A percentile compares a stretch with the other conserved stretches of the same genome.
Conservation (phyloP, 2,797 vertebrate species). For the Liasis olivaceus region DNA sequence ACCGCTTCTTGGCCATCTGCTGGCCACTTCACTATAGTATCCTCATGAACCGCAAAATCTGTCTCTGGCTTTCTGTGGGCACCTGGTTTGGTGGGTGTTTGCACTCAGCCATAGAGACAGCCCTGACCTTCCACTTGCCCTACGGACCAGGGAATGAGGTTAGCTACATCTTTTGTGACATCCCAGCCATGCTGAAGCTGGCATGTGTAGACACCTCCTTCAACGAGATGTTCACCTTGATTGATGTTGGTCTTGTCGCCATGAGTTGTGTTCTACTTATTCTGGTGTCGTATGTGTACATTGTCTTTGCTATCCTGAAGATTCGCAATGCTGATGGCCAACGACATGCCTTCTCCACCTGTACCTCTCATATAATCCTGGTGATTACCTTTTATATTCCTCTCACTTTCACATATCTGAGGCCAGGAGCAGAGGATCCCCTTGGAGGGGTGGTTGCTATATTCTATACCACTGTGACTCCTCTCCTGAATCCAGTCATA, state of each 20-base stretch:
- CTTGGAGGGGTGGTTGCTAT: slow-evolving; percentile 56
- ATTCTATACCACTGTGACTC: slow-evolving; percentile 63
- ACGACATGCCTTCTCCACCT: slow-evolving; percentile 59
- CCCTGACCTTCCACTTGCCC: slow-evolving; percentile 55
- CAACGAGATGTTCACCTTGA: slow-evolving; percentile 61
- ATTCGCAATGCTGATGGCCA: slow-evolving; percentile 43
- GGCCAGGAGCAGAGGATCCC: slow-evolving; percentile 49
- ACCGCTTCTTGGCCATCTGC: slow-evolving; percentile 65
- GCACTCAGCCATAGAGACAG: slow-evolving; percentile 62
- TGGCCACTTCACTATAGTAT: slow-evolving; percentile 59
- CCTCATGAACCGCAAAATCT: slow-evolving; percentile 54
- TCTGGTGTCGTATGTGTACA: slow-evolving; percentile 59
- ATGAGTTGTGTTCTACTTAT: slow-evolving; percentile 63
- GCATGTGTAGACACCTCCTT: slow-evolving; percentile 59
- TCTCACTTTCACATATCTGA: slow-evolving; percentile 59
- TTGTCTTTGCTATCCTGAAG: slow-evolving; percentile 52
- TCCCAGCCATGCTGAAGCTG: slow-evolving; percentile 60
- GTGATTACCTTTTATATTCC: slow-evolving; percentile 60
- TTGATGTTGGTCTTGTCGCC: slow-evolving; percentile 59
- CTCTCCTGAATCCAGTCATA: slow-evolving; percentile 63
- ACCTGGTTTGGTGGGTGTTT: slow-evolving; percentile 64
- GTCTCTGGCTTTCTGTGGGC: slow-evolving; percentile 55
- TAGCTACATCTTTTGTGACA: slow-evolving; percentile 67
- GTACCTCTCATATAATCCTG: slow-evolving; percentile 55
- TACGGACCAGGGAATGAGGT: slow-evolving; percentile 55